These are phyloP conservation scores for Lutraria rhynchaena DNA, from an alignment of 1,140 invertebrate species.

Conservation along the genomic window DNA sequence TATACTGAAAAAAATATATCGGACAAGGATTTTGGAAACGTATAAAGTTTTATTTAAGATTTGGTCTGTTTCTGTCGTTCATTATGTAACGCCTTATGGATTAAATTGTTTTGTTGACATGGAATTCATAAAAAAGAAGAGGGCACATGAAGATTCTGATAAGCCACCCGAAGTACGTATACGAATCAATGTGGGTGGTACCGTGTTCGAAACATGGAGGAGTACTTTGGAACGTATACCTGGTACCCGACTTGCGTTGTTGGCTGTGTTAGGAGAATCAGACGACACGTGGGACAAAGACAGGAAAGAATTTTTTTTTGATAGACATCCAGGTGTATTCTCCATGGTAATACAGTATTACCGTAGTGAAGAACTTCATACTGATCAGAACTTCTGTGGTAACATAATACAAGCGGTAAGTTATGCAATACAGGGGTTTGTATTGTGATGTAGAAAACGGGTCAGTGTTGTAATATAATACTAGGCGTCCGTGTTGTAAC, in stretches of 20 bases:
- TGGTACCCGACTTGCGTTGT: constrained; percentile 69
- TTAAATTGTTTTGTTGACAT: background rate
- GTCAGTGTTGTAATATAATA: too few species aligned
- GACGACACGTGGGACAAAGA: constrained; percentile 73
- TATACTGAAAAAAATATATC: too few species aligned
- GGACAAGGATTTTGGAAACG: too few species aligned
- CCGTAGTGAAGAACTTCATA: constrained; percentile 86
- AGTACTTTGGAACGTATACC: constrained; percentile 65
- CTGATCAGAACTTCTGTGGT: constrained; percentile 98
- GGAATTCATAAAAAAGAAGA: constrained; percentile 59
- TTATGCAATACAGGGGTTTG: too few species aligned
- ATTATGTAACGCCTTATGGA: too few species aligned
- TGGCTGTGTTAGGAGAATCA: constrained; percentile 69
- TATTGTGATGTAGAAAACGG: too few species aligned
- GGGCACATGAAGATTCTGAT: constrained; percentile 27
- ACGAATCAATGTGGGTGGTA: constrained; percentile 72
- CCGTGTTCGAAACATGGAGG: constrained; percentile 65
- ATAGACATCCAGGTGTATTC: constrained; percentile 78
- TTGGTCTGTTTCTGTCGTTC: too few species aligned
- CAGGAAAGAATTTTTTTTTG: constrained; percentile 77
- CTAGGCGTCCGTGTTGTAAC: too few species aligned
- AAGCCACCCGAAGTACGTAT: constrained; percentile 60
- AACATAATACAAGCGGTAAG: constrained; percentile 94
- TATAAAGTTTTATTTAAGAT: too few species aligned
- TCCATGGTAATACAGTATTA: constrained; percentile 77